Percentiles rank a stretch among this genome's conserved stretches.
Evolutionary conservation across 2,113 vertebrate genomes (phyloP).

Genomic region (Gasterosteus aculeatus): DNA sequence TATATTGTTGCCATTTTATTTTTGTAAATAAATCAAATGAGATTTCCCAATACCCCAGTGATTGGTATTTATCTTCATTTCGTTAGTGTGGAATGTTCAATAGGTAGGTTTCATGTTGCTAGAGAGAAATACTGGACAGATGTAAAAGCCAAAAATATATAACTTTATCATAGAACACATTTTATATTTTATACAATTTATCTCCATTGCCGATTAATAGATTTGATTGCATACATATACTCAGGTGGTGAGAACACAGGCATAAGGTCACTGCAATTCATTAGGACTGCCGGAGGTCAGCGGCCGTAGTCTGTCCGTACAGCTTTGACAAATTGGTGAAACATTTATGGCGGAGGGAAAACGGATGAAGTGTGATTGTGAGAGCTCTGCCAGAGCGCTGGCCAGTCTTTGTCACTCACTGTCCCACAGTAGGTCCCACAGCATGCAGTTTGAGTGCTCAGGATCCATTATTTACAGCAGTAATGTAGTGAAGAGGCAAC

Average conservation of each 20-base stretch:
- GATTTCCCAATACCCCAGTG: neutral
- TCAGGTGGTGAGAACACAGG: too few relatives aligned
- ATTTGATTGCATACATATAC: too few relatives aligned
- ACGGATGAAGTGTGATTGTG: slow-evolving; percentile 44
- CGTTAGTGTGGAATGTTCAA: neutral
- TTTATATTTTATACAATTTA: neutral
- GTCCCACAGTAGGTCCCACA: slow-evolving; percentile 22
- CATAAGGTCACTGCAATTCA: neutral
- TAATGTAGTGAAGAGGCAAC: slow-evolving; percentile 15
- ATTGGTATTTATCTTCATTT: neutral
- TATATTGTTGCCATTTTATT: too few relatives aligned
- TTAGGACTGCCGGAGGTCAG: slow-evolving; percentile 25
- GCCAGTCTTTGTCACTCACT: slow-evolving; percentile 28
- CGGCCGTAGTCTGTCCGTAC: slow-evolving; percentile 27
- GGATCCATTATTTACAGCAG: slow-evolving; percentile 48
- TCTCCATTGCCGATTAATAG: neutral
- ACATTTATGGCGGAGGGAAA: slow-evolving; percentile 49
- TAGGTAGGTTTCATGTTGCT: neutral
- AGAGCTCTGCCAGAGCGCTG: slow-evolving; percentile 9
- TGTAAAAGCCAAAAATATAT: too few relatives aligned
- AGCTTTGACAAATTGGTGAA: slow-evolving; percentile 62
- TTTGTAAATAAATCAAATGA: too few relatives aligned
- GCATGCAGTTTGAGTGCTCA: slow-evolving; percentile 3
- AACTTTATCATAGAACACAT: neutral
- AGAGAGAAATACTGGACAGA: neutral